Evolutionary conservation across 1,140 invertebrate genomes (phyloP).

Genomic region (Nasonia vitripennis): DNA sequence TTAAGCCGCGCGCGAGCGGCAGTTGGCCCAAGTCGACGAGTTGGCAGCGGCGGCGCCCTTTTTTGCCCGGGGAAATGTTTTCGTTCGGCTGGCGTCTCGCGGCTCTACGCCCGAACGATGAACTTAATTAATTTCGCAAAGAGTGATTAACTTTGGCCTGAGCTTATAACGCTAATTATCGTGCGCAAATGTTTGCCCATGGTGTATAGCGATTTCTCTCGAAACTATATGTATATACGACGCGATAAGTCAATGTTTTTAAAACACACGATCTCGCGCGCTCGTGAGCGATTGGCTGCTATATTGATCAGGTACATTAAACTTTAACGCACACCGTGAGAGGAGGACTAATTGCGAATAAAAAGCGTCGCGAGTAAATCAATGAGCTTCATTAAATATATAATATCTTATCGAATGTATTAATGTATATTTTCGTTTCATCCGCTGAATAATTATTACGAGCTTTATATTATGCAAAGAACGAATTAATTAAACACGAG

Average conservation of each 20-base stretch:
- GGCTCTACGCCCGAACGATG: background rate
- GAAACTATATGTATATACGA: background rate
- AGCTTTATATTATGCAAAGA: too few relatives aligned
- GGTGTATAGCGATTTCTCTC: background rate
- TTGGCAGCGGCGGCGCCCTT: background rate
- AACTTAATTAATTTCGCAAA: conserved; percentile 45
- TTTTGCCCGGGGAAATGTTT: conserved; percentile 29
- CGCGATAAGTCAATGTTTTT: background rate
- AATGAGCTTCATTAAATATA: too few relatives aligned
- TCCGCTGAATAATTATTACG: too few relatives aligned
- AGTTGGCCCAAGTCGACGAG: background rate
- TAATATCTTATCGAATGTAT: too few relatives aligned
- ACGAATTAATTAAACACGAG: too few relatives aligned
- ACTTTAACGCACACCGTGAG: background rate
- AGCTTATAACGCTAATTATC: conserved; percentile 39
- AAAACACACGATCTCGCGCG: background rate
- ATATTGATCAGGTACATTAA: background rate
- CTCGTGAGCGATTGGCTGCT: background rate
- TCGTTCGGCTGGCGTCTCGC: background rate
- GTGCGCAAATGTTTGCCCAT: conserved; percentile 5
- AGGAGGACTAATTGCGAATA: too few relatives aligned
- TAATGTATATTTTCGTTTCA: too few relatives aligned
- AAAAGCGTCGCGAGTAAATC: too few relatives aligned
- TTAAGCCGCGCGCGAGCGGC: background rate
- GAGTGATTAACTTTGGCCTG: background rate